Percentiles rank a stretch among this genome's conserved stretches.
Conservation (phyloP, 1,140 invertebrate species). For the Cherax destructor region DNA sequence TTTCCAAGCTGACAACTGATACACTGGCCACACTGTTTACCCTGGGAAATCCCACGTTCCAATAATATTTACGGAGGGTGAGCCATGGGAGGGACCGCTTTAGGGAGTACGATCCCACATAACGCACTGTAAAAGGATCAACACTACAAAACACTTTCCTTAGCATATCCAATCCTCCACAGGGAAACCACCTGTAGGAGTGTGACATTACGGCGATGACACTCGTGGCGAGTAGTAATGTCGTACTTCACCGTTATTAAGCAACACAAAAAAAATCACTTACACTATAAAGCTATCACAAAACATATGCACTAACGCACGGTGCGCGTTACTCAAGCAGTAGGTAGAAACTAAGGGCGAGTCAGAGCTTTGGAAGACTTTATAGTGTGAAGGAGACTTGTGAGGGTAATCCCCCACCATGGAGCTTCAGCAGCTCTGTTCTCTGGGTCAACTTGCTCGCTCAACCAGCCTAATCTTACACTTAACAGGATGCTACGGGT, state of each 20-base stretch:
- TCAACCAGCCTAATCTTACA: background rate
- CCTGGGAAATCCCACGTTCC: slow-evolving; percentile 33
- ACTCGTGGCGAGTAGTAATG: background rate
- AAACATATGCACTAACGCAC: slow-evolving; percentile 5
- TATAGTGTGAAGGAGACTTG: slow-evolving; percentile 11
- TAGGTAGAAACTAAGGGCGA: slow-evolving; percentile 12
- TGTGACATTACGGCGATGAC: background rate
- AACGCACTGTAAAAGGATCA: background rate
- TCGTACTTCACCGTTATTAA: background rate
- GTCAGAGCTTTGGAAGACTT: slow-evolving; percentile 35
- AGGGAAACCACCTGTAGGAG: slow-evolving; percentile 42
- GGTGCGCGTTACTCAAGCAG: background rate
- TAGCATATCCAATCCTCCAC: background rate
- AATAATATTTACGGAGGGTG: slow-evolving; percentile 24
- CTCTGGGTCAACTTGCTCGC: slow-evolving; percentile 16
- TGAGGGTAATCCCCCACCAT: slow-evolving; percentile 27
- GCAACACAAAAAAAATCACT: background rate
- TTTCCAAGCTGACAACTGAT: background rate
- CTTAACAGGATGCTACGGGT: slow-evolving; percentile 4
- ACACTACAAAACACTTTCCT: background rate
- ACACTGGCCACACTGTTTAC: slow-evolving; percentile 3
- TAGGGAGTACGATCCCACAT: background rate
- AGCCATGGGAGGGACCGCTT: background rate
- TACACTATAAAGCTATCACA: slow-evolving; percentile 19
- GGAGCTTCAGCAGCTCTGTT: background rate